phyloP scores from a whole-genome alignment of 2,113 vertebrate species.

The Chlorodrepanis virens region DNA sequence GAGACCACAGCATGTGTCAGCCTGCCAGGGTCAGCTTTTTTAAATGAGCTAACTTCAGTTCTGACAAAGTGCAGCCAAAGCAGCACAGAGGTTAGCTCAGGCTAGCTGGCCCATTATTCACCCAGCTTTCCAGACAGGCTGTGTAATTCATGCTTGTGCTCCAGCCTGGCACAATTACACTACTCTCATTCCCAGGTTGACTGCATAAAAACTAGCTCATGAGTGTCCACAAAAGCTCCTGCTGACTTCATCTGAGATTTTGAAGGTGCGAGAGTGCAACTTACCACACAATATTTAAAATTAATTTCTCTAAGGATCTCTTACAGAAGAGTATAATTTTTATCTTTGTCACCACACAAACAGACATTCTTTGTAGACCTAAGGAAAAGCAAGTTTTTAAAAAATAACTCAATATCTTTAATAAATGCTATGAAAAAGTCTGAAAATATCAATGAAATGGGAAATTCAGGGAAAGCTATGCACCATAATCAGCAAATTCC shows the following conservation, averaged over 20 bases:
- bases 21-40: neutral
- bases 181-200: neutral
- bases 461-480: neutral
- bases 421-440: neutral
- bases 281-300: neutral
- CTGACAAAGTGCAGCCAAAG: conserved; percentile 24
- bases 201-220: neutral
- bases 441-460: neutral
- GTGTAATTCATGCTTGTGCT: neutral
- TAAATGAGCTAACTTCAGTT: neutral
- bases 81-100: conserved; percentile 19
- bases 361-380: neutral
- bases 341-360: neutral
- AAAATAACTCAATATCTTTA: neutral
- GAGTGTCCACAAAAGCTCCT: neutral
- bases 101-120: neutral
- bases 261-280: neutral
- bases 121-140: neutral
- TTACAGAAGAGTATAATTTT: neutral
- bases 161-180: neutral
- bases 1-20: fast-evolving
- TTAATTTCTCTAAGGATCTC: neutral
- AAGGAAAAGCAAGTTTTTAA: neutral
- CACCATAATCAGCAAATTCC: neutral
- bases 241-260: neutral